Percentiles rank a stretch among this genome's conserved stretches.
phyloP scores from a whole-genome alignment of 2,797 vertebrate genomes.

The Myotis myotis region DNA sequence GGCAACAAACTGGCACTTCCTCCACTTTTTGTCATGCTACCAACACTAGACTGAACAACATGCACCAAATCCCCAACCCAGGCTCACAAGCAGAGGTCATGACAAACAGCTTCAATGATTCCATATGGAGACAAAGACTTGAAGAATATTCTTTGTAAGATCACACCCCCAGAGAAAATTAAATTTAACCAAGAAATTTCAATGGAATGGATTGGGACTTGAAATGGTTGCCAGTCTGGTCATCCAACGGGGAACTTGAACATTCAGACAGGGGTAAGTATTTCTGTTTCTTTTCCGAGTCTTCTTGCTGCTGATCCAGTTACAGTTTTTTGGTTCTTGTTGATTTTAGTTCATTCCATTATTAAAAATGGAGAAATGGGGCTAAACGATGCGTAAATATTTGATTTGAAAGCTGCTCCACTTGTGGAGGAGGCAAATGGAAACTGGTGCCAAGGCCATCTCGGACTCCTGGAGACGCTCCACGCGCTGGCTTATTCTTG shows the following conservation, averaged over 20 bases:
- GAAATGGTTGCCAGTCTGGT: constrained; percentile 81
- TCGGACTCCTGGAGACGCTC: constrained; percentile 64
- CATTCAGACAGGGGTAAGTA: constrained; percentile 72
- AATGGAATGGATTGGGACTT: constrained; percentile 48
- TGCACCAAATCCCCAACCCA: constrained; percentile 59
- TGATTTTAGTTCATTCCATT: constrained; percentile 79
- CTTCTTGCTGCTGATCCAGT: constrained; percentile 76
- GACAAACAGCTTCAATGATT: constrained; percentile 53
- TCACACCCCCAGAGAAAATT: constrained; percentile 34
- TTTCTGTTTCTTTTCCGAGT: constrained; percentile 54
- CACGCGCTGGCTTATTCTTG: constrained; percentile 47
- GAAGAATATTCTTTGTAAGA: constrained; percentile 21
- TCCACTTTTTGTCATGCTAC: constrained; percentile 54
- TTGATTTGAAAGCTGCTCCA: constrained; percentile 79
- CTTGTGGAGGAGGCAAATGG: constrained; percentile 66
- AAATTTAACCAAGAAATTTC: constrained; percentile 59
- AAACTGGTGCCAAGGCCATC: constrained; percentile 67
- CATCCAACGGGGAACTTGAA: constrained; percentile 64
- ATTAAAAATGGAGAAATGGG: constrained; percentile 58
- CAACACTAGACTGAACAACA: constrained; percentile 58
- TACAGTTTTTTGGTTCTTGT: constrained; percentile 69
- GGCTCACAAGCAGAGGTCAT: neutral
- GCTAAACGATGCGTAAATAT: constrained; percentile 44
- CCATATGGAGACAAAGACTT: constrained; percentile 60
- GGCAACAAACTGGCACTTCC: constrained; percentile 40